phyloP scores from a whole-genome alignment of 2,113 vertebrate genomes.

The Athene cunicularia region DNA sequence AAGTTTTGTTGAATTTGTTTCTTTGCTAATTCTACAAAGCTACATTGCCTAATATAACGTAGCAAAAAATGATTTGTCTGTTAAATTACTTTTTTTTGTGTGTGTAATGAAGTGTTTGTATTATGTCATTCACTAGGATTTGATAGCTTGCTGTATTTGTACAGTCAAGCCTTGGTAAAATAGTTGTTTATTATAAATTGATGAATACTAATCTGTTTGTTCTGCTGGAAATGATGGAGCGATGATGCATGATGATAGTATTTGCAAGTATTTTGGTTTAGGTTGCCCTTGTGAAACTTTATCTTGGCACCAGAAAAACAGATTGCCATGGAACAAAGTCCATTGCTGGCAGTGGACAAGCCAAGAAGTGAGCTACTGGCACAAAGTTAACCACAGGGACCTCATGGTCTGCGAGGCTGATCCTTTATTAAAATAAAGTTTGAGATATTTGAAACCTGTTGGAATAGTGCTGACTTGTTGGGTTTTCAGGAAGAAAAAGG shows the following conservation, averaged over 20 bases:
- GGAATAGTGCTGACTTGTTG: constrained; percentile 23
- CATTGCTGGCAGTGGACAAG: constrained; percentile 77
- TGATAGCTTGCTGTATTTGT: constrained; percentile 73
- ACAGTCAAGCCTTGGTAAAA: constrained; percentile 74
- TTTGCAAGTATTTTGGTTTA: constrained; percentile 61
- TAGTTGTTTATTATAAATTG: constrained; percentile 66
- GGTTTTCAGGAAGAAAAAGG: not conserved
- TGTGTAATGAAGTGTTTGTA: constrained; percentile 73
- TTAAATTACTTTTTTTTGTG: constrained; percentile 44
- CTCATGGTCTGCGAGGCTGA: constrained; percentile 55
- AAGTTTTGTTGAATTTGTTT: constrained; percentile 67
- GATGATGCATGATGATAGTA: constrained; percentile 63
- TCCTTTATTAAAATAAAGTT: constrained; percentile 80
- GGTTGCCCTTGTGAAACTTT: constrained; percentile 52
- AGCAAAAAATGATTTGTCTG: constrained; percentile 50
- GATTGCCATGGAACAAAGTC: constrained; percentile 68
- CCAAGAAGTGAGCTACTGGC: constrained; percentile 36
- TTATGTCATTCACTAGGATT: constrained; percentile 63
- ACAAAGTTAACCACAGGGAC: constrained; percentile 44
- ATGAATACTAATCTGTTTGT: constrained; percentile 70
- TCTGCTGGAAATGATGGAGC: constrained; percentile 61
- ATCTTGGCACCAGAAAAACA: constrained; percentile 43
- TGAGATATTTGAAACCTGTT: constrained; percentile 65
- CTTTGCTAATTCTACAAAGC: constrained; percentile 69
- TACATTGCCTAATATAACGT: constrained; percentile 67